A percentile compares a stretch with the other conserved stretches of the same genome.
These are phyloP conservation scores for Barbus barbus DNA, from an alignment of 2,113 vertebrate species.

Conservation along the genomic window DNA sequence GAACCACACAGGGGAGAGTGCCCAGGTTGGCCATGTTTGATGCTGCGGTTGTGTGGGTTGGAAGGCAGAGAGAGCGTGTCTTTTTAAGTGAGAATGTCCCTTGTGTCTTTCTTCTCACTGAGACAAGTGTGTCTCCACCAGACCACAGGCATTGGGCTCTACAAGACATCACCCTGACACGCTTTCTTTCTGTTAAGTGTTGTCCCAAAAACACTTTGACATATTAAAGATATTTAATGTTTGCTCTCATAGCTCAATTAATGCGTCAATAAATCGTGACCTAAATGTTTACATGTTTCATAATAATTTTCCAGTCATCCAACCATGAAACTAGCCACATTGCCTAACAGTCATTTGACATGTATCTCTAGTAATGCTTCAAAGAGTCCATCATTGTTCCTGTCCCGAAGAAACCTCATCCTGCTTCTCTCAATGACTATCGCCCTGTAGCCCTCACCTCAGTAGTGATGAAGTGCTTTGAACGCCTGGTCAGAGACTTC, in stretches of 20 bases:
- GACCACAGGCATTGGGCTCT: constrained; percentile 60
- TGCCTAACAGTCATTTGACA: too few species aligned
- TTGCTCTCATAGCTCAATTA: not conserved
- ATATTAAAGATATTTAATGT: not conserved
- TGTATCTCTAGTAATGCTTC: not conserved
- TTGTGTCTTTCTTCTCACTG: constrained; percentile 10
- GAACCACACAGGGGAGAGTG: constrained; percentile 53
- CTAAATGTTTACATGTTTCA: not conserved
- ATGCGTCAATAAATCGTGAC: not conserved
- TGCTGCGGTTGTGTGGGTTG: constrained; percentile 64
- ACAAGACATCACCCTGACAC: constrained; percentile 43
- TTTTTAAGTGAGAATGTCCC: constrained; percentile 63
- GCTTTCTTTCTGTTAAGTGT: not conserved
- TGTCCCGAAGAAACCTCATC: too few species aligned
- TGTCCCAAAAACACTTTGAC: not conserved
- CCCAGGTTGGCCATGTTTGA: constrained; percentile 58
- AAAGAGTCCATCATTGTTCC: too few species aligned
- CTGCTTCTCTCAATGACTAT: too few species aligned
- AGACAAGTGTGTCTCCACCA: constrained; percentile 56
- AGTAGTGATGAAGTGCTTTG: too few species aligned
- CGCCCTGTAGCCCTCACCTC: too few species aligned
- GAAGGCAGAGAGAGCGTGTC: constrained; percentile 54
- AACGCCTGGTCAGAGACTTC: too few species aligned
- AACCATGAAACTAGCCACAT: not conserved
- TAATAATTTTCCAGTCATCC: not conserved